Evolutionary conservation across 2,113 vertebrate species (phyloP).

Genomic region (Scomber scombrus): DNA sequence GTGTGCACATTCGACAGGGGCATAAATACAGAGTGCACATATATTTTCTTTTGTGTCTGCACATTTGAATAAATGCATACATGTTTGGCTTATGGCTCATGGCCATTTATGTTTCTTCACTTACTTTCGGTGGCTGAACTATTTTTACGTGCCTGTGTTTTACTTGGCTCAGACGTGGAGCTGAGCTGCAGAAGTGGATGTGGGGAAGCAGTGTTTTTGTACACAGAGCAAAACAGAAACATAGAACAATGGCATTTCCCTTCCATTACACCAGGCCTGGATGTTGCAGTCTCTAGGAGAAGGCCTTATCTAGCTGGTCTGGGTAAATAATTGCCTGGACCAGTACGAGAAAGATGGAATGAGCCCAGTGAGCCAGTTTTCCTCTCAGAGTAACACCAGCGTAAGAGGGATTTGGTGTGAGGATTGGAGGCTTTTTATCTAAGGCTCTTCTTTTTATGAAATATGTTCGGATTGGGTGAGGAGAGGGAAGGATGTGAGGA

Average conservation of each 20-base stretch:
- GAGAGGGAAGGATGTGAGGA: conserved; percentile 57
- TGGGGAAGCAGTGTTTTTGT: conserved; percentile 59
- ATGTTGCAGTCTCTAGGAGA: conserved; percentile 58
- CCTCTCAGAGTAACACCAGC: conserved; percentile 49
- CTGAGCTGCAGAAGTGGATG: conserved; percentile 56
- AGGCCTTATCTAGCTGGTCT: conserved; percentile 38
- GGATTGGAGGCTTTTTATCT: conserved; percentile 74
- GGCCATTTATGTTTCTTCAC: conserved; percentile 64
- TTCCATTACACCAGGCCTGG: conserved; percentile 71
- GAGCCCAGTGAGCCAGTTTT: conserved; percentile 42
- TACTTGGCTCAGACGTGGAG: conserved; percentile 66
- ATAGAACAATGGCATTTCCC: conserved; percentile 78
- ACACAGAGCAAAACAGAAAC: conserved; percentile 76
- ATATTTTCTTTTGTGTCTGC: conserved; percentile 44
- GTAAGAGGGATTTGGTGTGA: conserved; percentile 74
- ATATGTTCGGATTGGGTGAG: conserved; percentile 58
- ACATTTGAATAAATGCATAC: conserved; percentile 57
- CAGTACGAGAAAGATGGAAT: conserved; percentile 40
- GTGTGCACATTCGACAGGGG: conserved; percentile 37
- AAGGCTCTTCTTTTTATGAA: conserved; percentile 64
- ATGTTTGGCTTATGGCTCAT: conserved; percentile 46
- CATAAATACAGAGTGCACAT: conserved; percentile 47
- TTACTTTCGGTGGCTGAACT: conserved; percentile 62
- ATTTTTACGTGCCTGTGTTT: conserved; percentile 72
- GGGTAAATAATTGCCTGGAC: conserved; percentile 61